Base-by-base conservation (phyloP, 2,113 vertebrate genomes). In the Calypte anna region DNA sequence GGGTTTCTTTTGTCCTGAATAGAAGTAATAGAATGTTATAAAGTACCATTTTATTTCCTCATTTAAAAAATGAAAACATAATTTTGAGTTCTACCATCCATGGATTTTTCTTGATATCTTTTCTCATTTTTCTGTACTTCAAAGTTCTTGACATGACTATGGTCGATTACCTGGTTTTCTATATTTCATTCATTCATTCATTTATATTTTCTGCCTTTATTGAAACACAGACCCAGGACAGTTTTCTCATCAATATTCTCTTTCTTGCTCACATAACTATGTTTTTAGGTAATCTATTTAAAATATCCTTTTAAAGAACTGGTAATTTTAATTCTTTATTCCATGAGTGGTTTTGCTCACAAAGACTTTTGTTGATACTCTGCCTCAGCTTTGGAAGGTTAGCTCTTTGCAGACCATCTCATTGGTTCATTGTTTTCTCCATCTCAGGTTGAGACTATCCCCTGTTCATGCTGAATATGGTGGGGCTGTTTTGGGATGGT, bases 201-300 rank as follows among this genome's bases (percentile, higher is more conserved):
- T 88, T 76, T 92, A 6, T 66, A 87, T 90, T 91, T 91, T 22
- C 79, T 76, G n/a, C 25, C 40, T 73, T 59, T 80, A 28, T 54
- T 73, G 75, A 96, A 88, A 38, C 14, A 68, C 33, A 61, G 44
- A 74, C n/a, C 20, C 5, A 4, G 21, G 40, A 33, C 31, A 77
- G 31, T 48, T 74, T 82, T 91, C 87, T 70, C 61, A 63, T 54
- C 44, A 22, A 4, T 70, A 77, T 22, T 48, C 77, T 77, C 17
- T 67, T 83, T 38, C 46, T 68, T 75, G 13, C 25, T 64, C 3
- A 2, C 21, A 36, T 58, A 58, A 58, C 38, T 2, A 2, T 55
- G n/a, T 2, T 73, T 80, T 84, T 77, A 1, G 6, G 57, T 54
- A 86, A 43, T 50, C 31, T 82, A 3, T 89, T 87, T 74, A 27